These are phyloP conservation scores for Pedetes capensis DNA, from an alignment of 2,113 vertebrate genomes.

Conservation along the genomic window DNA sequence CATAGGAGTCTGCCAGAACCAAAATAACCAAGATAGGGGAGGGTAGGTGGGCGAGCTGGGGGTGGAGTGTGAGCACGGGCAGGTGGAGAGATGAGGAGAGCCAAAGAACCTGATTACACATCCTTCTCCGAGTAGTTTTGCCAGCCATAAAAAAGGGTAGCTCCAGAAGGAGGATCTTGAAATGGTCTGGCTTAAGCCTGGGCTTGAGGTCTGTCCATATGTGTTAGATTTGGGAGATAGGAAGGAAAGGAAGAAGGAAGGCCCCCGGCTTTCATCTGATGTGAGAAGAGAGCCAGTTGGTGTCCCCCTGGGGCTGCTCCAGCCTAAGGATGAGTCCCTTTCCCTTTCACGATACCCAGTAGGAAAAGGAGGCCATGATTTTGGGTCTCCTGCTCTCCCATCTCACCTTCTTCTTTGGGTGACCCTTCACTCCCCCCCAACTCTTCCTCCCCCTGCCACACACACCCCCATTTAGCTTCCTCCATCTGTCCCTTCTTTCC, in stretches of 20 bases:
- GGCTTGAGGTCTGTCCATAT: constrained; percentile 55
- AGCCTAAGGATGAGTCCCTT: background rate
- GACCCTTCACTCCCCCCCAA: background rate
- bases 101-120: constrained; percentile 63
- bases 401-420: background rate
- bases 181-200: constrained; percentile 67
- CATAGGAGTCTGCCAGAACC: constrained; percentile 44
- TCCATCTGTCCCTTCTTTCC: background rate
- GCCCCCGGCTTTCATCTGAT: background rate
- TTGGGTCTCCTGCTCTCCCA: background rate
- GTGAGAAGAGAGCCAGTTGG: background rate
- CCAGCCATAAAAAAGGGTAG: constrained; percentile 60
- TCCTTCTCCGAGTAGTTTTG: constrained; percentile 54
- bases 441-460: background rate
- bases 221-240: constrained; percentile 45
- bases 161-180: constrained; percentile 60
- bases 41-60: constrained; percentile 56
- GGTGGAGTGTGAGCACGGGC: constrained; percentile 46
- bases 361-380: background rate
- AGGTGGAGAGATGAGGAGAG: constrained; percentile 56
- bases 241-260: constrained; percentile 32
- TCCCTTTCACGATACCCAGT: background rate
- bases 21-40: constrained; percentile 69
- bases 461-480: background rate
- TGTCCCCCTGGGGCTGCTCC: background rate